Evolutionary conservation across 1,140 invertebrate genomes (phyloP).

Genomic region (Brachionus calyciflorus): DNA sequence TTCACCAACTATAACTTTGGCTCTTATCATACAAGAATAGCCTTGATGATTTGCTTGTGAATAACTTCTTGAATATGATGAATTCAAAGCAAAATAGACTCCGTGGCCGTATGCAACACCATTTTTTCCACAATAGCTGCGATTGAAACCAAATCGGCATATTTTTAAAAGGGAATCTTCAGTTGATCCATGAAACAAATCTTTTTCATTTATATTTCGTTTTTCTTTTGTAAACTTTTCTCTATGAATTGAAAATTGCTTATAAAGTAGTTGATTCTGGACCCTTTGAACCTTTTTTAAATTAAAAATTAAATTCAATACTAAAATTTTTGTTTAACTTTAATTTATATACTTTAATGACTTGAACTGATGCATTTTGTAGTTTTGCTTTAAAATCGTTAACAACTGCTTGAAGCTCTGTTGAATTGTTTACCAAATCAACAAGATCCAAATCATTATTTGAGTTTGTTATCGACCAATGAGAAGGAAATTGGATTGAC

Average conservation of each 20-base stretch:
- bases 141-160: background rate
- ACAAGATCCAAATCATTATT: background rate
- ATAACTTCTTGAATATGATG: background rate
- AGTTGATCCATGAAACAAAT: constrained; percentile 8
- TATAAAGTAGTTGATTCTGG: constrained; percentile 13
- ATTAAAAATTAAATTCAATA: background rate
- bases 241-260: background rate
- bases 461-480: background rate
- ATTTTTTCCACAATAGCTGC: constrained; percentile 36
- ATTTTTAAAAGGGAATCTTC: background rate
- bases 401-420: background rate
- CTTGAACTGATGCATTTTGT: background rate
- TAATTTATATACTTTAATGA: constrained; percentile 11
- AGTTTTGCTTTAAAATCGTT: background rate
- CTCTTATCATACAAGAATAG: background rate
- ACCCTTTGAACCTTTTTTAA: background rate
- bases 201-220: background rate
- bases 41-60: background rate
- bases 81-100: constrained; percentile 30
- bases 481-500: background rate
- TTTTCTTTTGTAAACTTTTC: background rate
- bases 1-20: constrained; percentile 4
- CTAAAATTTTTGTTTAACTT: background rate
- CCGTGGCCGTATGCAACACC: constrained; percentile 27
- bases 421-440: background rate